Evolutionary conservation across 2,888 invertebrate genomes (phyloP).

Genomic region (Eledone cirrhosa): DNA sequence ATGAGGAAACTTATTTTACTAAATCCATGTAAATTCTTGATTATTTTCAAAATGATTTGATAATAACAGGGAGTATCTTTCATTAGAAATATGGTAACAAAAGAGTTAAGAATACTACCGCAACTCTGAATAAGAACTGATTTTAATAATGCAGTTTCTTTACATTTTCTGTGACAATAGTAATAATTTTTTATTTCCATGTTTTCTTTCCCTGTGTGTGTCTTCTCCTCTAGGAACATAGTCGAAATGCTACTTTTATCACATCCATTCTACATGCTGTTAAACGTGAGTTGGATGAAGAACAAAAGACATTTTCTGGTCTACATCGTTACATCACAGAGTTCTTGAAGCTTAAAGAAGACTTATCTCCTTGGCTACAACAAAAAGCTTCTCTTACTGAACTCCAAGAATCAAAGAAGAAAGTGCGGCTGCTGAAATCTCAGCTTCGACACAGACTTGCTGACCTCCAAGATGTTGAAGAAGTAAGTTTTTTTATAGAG

Average conservation of each 20-base stretch:
- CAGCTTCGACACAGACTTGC: constrained; percentile 59
- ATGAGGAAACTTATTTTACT: too few relatives aligned
- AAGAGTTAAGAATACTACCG: too few relatives aligned
- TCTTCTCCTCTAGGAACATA: constrained; percentile 43
- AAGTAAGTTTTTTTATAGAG: constrained; percentile 41
- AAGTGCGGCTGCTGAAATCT: constrained; percentile 52
- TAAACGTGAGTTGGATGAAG: constrained; percentile 41
- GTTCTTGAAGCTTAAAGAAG: constrained; percentile 42
- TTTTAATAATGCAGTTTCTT: too few relatives aligned
- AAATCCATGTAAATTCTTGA: too few relatives aligned
- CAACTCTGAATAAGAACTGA: too few relatives aligned
- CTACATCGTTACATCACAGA: constrained; percentile 48
- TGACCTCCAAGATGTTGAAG: constrained; percentile 60
- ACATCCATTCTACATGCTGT: constrained; percentile 50
- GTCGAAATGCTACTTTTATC: constrained; percentile 47
- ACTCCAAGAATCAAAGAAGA: constrained; percentile 47
- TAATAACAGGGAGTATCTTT: too few relatives aligned
- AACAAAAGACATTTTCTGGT: constrained; percentile 42
- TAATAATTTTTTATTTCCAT: too few relatives aligned
- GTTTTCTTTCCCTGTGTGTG: background rate
- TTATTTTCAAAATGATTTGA: too few relatives aligned
- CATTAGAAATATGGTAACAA: too few relatives aligned
- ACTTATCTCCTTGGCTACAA: constrained; percentile 56
- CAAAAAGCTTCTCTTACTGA: constrained; percentile 46
- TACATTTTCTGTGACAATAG: too few relatives aligned